These are phyloP conservation scores for Sycophila sp. DNA, from an alignment of 1,140 invertebrate species.

Conservation along the genomic window DNA sequence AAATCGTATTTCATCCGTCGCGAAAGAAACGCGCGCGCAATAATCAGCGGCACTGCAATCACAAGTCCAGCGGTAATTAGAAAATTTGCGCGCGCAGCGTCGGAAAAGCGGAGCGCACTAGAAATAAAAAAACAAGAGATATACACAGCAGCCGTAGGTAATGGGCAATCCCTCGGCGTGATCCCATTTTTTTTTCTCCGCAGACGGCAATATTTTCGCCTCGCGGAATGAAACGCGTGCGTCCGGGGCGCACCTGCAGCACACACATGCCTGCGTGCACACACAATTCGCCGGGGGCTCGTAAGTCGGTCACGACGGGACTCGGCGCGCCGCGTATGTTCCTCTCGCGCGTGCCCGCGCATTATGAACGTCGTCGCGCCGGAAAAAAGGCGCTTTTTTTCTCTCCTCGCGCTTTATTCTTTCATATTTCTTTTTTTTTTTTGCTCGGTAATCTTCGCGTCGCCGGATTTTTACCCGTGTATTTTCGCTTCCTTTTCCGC, in stretches of 20 bases:
- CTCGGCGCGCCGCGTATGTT: not conserved
- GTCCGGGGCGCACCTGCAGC: conserved; percentile 1
- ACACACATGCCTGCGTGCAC: not conserved
- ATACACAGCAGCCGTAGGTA: not conserved
- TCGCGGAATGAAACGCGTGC: not conserved
- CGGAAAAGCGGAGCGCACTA: not conserved
- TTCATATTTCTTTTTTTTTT: not conserved
- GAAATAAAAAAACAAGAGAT: not conserved
- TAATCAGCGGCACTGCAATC: too few relatives aligned
- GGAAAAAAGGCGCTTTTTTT: not conserved
- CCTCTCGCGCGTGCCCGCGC: not conserved
- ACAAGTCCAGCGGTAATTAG: too few relatives aligned
- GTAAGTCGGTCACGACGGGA: conserved; percentile 6
- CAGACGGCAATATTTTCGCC: not conserved
- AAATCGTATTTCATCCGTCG: too few relatives aligned
- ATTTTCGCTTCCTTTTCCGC: not conserved
- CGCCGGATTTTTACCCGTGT: not conserved
- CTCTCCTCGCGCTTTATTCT: not conserved
- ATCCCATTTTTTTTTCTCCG: not conserved
- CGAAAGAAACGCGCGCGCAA: too few relatives aligned
- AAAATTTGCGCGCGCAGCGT: too few relatives aligned
- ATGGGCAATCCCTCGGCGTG: not conserved
- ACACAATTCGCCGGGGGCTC: not conserved
- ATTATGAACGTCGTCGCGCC: not conserved
- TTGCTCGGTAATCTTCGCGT: not conserved